These are phyloP conservation scores for Panopea generosa DNA, from an alignment of 2,888 invertebrate species.

Conservation along the genomic window DNA sequence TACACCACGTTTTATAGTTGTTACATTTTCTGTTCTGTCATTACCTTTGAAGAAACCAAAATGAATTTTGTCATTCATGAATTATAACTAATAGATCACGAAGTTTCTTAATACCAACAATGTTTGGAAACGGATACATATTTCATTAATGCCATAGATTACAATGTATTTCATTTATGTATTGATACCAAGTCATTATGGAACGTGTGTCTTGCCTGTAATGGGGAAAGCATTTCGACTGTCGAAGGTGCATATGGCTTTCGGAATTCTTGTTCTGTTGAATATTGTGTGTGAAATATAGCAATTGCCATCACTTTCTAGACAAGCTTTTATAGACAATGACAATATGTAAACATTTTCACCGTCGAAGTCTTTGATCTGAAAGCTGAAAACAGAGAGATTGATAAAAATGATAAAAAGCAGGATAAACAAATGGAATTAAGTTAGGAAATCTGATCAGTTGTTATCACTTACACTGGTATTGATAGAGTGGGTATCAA, in stretches of 20 bases:
- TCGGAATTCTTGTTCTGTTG: conserved; percentile 37
- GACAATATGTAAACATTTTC: conserved; percentile 40
- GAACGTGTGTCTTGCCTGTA: conserved; percentile 15
- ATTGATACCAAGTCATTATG: no score
- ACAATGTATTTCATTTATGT: no score
- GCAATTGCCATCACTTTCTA: conserved; percentile 43
- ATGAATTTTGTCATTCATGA: no score
- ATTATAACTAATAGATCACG: no score
- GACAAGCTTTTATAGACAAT: conserved; percentile 46
- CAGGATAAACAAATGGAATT: background rate
- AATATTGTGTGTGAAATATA: conserved; percentile 33
- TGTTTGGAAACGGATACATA: no score
- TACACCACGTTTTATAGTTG: no score
- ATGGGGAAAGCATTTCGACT: conserved; percentile 11
- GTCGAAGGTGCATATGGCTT: conserved; percentile 34
- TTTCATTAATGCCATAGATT: no score
- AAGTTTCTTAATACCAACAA: no score
- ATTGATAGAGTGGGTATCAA: no score
- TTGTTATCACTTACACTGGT: no score
- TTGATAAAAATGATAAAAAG: background rate
- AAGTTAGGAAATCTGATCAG: background rate
- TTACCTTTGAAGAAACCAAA: no score
- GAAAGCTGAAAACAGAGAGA: conserved; percentile 34
- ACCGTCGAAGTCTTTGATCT: conserved; percentile 42
- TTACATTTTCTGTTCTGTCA: no score